phyloP scores from a whole-genome alignment of 2,888 invertebrate species.

The Globia sparganii region DNA sequence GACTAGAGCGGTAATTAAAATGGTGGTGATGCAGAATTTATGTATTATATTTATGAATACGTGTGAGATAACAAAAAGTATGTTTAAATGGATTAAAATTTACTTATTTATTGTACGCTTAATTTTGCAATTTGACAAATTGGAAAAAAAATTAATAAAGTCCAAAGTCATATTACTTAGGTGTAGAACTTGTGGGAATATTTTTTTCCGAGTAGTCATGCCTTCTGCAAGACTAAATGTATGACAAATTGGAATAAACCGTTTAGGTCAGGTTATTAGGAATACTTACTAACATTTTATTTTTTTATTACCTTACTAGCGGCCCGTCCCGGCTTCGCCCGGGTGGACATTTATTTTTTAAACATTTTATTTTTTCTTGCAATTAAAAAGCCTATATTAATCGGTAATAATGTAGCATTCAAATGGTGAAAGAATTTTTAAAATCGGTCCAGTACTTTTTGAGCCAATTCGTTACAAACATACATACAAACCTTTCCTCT shows the following conservation, averaged over 20 bases:
- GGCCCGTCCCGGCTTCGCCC: no score
- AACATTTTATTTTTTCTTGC: no score
- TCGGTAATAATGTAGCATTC: no score
- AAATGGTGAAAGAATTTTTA: no score
- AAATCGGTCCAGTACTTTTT: no score
- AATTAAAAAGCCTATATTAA: no score
- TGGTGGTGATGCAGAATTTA: background rate
- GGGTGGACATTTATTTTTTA: no score
- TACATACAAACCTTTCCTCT: no score
- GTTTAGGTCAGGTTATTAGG: no score
- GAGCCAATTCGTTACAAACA: no score
- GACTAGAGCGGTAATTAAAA: no score
- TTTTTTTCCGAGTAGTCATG: background rate
- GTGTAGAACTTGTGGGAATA: background rate
- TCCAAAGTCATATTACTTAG: background rate
- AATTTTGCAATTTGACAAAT: background rate
- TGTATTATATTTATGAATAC: no score
- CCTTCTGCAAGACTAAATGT: background rate
- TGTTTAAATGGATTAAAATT: background rate
- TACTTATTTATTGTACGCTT: background rate
- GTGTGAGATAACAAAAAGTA: background rate
- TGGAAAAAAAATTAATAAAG: background rate
- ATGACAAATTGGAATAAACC: background rate
- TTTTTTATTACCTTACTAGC: background rate
- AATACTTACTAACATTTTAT: background rate